A percentile compares a stretch with the other conserved stretches of the same genome.
Evolutionary conservation across 2,113 vertebrate genomes (phyloP).

Genomic region (Tragelaphus scriptus): DNA sequence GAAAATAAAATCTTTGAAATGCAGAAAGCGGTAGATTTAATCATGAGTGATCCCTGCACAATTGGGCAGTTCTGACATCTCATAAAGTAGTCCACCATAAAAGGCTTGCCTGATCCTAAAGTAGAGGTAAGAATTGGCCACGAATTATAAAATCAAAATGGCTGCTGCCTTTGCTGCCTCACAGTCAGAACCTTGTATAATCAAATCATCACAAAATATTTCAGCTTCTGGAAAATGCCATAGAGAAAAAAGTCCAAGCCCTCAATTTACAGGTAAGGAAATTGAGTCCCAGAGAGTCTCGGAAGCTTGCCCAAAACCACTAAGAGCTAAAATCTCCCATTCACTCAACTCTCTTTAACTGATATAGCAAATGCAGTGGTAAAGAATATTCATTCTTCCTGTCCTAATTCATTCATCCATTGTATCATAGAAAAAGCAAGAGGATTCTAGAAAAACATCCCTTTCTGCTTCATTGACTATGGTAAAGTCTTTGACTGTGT

Average conservation of each 20-base stretch:
- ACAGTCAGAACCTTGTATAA: not conserved
- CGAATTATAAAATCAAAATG: not conserved
- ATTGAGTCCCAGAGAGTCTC: not conserved
- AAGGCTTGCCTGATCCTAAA: not conserved
- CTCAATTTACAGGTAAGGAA: not conserved
- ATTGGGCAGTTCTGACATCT: not conserved
- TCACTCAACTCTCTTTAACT: conserved; percentile 15
- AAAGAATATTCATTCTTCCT: not conserved
- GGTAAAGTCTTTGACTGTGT: not conserved
- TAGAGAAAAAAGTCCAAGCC: not conserved
- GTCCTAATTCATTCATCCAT: not conserved
- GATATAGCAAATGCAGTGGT: not conserved
- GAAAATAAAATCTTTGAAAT: conserved; percentile 30
- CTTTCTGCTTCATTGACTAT: not conserved
- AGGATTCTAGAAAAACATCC: not conserved
- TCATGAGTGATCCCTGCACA: not conserved
- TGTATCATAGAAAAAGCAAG: not conserved
- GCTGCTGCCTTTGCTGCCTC: not conserved
- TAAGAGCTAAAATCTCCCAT: not conserved
- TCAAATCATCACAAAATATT: not conserved
- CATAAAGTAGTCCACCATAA: not conserved
- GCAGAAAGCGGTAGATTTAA: not conserved
- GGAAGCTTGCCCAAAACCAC: not conserved
- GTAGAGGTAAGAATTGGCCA: not conserved
- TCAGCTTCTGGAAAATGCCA: not conserved